A percentile compares a stretch with the other conserved stretches of the same genome.
These are phyloP conservation scores for Apis dorsata DNA, from an alignment of 1,140 invertebrate genomes.

Conservation along the genomic window DNA sequence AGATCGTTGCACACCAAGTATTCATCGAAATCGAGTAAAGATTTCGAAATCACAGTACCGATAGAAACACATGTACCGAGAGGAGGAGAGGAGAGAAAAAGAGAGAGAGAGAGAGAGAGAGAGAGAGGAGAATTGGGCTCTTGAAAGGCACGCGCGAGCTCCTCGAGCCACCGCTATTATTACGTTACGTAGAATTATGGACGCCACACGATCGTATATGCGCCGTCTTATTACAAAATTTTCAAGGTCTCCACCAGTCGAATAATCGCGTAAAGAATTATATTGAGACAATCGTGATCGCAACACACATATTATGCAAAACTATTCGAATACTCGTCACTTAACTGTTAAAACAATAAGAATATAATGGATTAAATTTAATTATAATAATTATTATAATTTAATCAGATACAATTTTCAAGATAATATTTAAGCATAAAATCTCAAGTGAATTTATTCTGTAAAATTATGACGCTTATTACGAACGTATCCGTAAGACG, in stretches of 20 bases:
- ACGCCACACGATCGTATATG: neutral
- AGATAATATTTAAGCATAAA: too few species aligned
- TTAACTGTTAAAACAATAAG: too few species aligned
- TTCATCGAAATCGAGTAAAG: neutral
- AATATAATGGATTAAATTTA: too few species aligned
- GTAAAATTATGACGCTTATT: too few species aligned
- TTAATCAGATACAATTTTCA: too few species aligned
- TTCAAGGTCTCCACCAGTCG: neutral
- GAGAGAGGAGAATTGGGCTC: neutral
- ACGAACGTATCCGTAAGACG: too few species aligned
- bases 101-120: neutral
- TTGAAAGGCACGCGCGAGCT: slow-evolving; percentile 20
- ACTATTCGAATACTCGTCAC: too few species aligned
- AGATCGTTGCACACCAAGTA: neutral
- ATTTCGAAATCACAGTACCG: neutral
- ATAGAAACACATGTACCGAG: neutral
- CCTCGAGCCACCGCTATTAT: slow-evolving; percentile 18
- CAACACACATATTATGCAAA: too few species aligned
- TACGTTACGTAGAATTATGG: slow-evolving; percentile 36
- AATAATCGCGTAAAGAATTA: neutral
- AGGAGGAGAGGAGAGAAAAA: too few species aligned
- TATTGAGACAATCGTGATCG: too few species aligned
- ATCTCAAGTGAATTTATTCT: too few species aligned
- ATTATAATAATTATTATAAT: too few species aligned
- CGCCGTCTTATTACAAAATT: slow-evolving; percentile 18